Base-by-base conservation (phyloP, 2,113 vertebrate genomes). In the Caranx ignobilis region DNA sequence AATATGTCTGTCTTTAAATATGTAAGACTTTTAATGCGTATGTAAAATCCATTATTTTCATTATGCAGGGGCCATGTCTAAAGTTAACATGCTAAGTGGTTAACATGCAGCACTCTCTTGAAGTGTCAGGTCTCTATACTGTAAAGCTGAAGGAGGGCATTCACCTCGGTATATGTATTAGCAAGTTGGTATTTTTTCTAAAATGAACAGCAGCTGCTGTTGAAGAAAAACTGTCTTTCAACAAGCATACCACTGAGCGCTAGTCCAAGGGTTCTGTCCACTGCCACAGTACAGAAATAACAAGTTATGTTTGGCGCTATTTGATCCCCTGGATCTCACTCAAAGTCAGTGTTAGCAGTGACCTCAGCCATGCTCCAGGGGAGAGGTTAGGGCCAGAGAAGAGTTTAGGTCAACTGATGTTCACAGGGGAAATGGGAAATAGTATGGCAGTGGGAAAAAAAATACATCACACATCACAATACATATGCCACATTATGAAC, bases 281-380 rank as follows among this genome's bases (percentile, higher is more conserved):
- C 86, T 52, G 81, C 71, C 66, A 45, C 78, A 32, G 86, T 76
- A 89, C 89, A 91, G 61, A 91, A 91, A 92, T 92, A 92, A 91
- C 91, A 91, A 71, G 85, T 90, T 89, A 86, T 89, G 91, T 90
- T 86, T 89, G 87, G 70, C 18, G 86, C 67, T 26, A 91, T 89
- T 84, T 92, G 89, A 93, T 90, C 88, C 87, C 81, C 71, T 81
- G 88, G 92, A 87, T 86, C 81, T 15, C 82, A 84, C 71, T 80
- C 89, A 87, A 86, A 89, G 83, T 83, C 59, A 78, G 69, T 62
- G 86, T 89, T 77, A 89, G 83, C 86, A 21, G 82, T 81, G 86
- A 91, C 83, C 88, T 88, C 77, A 84, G 74, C 37, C 43, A 1
- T 69, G 60, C 73, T 75, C 19, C 84, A 32, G 50, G 61, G 65